phyloP scores from a whole-genome alignment of 2,888 invertebrate genomes.

The Stenotaenia linearis region DNA sequence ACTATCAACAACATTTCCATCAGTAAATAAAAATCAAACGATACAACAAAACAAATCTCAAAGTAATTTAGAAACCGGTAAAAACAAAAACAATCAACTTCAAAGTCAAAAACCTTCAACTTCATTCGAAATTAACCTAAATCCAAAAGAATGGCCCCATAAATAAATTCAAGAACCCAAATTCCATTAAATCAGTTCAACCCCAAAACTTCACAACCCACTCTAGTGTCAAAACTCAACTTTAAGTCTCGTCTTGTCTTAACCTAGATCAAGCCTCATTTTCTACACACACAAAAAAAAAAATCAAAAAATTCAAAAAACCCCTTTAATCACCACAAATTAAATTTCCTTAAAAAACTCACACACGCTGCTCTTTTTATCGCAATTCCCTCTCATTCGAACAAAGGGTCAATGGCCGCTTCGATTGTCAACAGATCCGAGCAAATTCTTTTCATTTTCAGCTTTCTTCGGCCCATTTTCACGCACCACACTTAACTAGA shows the following conservation, averaged over 20 bases:
- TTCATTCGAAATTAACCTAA: background rate
- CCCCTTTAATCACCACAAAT: background rate
- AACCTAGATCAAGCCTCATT: background rate
- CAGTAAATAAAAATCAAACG: background rate
- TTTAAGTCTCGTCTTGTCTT: background rate
- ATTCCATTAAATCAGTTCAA: background rate
- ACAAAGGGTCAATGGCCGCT: slow-evolving; percentile 12
- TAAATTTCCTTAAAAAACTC: background rate
- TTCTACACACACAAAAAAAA: background rate
- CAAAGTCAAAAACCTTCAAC: background rate
- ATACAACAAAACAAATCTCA: background rate
- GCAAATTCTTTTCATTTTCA: background rate
- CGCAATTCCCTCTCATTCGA: background rate
- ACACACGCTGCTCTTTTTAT: no score
- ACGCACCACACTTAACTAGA: background rate
- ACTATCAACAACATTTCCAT: no score
- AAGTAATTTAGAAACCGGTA: no score
- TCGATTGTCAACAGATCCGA: background rate
- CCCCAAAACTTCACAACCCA: background rate
- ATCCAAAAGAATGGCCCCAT: background rate
- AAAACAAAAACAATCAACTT: background rate
- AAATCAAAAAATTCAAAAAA: background rate
- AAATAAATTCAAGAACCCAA: background rate
- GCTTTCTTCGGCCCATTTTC: background rate
- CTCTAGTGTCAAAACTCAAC: background rate